Conservation (phyloP, 2,888 invertebrate genomes). For the Onchidella celtica region DNA sequence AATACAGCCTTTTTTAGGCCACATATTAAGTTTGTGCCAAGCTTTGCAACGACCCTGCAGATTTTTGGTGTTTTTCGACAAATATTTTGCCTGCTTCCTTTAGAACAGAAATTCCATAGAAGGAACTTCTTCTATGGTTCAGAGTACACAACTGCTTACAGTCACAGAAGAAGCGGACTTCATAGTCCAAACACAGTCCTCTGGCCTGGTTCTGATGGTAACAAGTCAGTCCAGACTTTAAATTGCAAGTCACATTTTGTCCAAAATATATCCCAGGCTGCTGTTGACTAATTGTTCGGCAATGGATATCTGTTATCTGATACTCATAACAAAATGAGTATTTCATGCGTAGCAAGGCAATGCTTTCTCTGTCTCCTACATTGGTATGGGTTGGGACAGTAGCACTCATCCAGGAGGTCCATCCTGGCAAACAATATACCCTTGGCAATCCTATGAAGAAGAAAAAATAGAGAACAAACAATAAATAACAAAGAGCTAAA, state of each 20-base stretch:
- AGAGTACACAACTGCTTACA: too few species aligned
- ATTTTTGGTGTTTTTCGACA: too few species aligned
- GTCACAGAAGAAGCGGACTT: constrained; percentile 78
- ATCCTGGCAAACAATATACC: constrained; percentile 83
- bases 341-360: constrained; percentile 58
- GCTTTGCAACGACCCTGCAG: too few species aligned
- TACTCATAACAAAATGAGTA: constrained; percentile 67
- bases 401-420: constrained; percentile 89
- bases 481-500: too few species aligned
- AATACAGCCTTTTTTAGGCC: too few species aligned
- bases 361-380: constrained; percentile 74
- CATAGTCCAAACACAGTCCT: constrained; percentile 73
- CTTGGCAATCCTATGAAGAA: not conserved
- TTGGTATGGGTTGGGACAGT: constrained; percentile 67
- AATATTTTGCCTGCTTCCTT: too few species aligned
- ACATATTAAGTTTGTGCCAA: too few species aligned
- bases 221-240: constrained; percentile 66
- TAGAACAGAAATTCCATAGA: too few species aligned
- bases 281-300: constrained; percentile 86
- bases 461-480: too few species aligned
- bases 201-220: constrained; percentile 59
- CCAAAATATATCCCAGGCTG: constrained; percentile 86
- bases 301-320: constrained; percentile 85
- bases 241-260: constrained; percentile 86
- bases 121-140: too few species aligned